Conservation (phyloP, 2,888 invertebrate genomes). For the Amphimallon solstitiale region DNA sequence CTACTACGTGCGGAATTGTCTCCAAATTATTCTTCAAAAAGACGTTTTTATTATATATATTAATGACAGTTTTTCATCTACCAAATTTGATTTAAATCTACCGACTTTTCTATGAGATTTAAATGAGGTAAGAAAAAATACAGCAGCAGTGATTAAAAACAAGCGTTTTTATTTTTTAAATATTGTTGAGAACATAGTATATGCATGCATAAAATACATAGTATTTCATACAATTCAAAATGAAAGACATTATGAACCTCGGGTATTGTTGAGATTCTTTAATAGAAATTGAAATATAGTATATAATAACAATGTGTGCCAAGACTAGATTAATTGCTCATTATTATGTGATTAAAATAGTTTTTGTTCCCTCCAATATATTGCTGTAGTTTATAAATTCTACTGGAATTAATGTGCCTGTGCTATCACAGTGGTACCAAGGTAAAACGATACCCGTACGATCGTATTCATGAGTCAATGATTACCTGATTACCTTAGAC, state of each 20-base stretch:
- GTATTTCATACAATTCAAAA: slow-evolving; percentile 28
- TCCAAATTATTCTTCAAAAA: too few species aligned
- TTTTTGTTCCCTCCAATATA: slow-evolving; percentile 42
- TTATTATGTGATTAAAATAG: slow-evolving; percentile 33
- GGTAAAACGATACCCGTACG: slow-evolving; percentile 40
- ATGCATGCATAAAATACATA: slow-evolving; percentile 33
- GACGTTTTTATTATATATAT: too few species aligned
- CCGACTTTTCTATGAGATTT: too few species aligned
- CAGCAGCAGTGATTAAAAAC: slow-evolving; percentile 29
- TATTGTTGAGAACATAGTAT: slow-evolving; percentile 35
- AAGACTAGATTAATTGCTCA: slow-evolving; percentile 41
- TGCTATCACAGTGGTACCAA: slow-evolving; percentile 42
- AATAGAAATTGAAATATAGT: slow-evolving; percentile 18
- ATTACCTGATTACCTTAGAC: slow-evolving; percentile 33
- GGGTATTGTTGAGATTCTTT: slow-evolving; percentile 18
- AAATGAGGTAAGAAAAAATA: neutral
- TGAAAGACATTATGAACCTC: slow-evolving; percentile 30
- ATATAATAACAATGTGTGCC: slow-evolving; percentile 36
- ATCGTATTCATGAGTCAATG: slow-evolving; percentile 16
- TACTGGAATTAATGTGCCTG: slow-evolving; percentile 33
- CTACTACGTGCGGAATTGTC: too few species aligned
- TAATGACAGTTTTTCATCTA: too few species aligned
- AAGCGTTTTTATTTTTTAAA: slow-evolving; percentile 39
- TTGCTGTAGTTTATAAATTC: slow-evolving; percentile 38
- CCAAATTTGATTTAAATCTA: too few species aligned